These are phyloP conservation scores for Phengaris alcon DNA, from an alignment of 2,888 invertebrate genomes.

Conservation along the genomic window DNA sequence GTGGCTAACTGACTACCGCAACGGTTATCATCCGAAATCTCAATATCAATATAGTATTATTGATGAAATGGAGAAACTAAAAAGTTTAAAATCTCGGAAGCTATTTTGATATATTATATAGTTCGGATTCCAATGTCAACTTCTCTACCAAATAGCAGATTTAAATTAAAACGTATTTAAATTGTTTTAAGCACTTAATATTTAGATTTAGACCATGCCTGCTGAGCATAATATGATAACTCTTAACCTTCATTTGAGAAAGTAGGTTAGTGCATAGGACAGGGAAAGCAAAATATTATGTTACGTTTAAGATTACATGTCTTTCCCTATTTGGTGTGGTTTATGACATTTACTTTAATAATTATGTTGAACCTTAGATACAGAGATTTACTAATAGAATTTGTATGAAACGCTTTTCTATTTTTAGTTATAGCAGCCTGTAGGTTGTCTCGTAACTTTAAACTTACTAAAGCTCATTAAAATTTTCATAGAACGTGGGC, in stretches of 20 bases:
- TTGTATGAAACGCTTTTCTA: no score
- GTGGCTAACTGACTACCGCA: no score
- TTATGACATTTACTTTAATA: not conserved
- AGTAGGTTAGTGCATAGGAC: conserved; percentile 28
- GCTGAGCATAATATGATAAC: conserved; percentile 11
- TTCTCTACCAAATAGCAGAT: not conserved
- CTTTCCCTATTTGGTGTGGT: not conserved
- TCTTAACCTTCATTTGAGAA: conserved; percentile 29
- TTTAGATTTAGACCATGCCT: not conserved
- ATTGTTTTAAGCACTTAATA: not conserved
- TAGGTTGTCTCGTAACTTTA: not conserved
- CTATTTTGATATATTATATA: not conserved
- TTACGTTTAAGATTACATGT: conserved; percentile 18
- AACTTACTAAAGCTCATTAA: not conserved
- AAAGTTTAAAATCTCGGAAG: not conserved
- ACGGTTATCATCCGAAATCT: no score
- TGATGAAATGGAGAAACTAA: not conserved
- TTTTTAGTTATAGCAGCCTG: no score
- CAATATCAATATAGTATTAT: no score
- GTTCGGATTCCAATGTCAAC: not conserved
- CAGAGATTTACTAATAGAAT: not conserved
- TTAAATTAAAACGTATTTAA: not conserved
- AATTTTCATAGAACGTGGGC: not conserved
- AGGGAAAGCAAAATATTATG: conserved; percentile 29
- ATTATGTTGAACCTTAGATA: not conserved